These are phyloP conservation scores for Coendou prehensilis DNA, from an alignment of 2,797 vertebrate genomes.

Conservation along the genomic window DNA sequence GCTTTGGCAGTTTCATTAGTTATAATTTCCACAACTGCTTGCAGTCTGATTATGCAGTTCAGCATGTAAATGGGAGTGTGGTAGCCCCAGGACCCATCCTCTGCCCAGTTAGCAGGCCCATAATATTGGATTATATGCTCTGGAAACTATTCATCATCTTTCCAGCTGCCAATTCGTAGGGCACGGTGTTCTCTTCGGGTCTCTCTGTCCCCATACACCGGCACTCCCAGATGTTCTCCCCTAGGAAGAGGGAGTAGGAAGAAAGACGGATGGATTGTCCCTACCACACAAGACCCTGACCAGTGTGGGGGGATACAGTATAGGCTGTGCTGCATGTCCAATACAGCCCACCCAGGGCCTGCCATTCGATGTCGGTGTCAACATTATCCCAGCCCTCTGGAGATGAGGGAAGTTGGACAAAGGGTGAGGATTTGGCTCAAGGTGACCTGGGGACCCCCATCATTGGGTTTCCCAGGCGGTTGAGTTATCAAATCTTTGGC, in stretches of 20 bases:
- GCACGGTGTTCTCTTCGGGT: background rate
- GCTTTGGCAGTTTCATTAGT: background rate
- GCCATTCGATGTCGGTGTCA: background rate
- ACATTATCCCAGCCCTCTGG: background rate
- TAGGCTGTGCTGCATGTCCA: background rate
- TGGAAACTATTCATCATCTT: background rate
- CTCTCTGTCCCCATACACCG: background rate
- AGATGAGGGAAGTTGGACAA: background rate
- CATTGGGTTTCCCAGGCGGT: background rate
- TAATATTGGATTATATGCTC: background rate
- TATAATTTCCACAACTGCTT: background rate
- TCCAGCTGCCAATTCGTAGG: background rate
- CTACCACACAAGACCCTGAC: background rate
- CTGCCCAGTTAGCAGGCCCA: background rate
- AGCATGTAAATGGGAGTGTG: background rate
- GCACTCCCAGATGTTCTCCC: background rate
- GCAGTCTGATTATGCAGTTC: too few species aligned
- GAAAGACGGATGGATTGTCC: background rate
- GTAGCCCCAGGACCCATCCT: background rate
- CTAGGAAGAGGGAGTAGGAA: background rate
- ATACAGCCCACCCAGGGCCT: too few species aligned
- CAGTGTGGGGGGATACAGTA: background rate
- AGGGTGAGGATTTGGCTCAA: background rate
- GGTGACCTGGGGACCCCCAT: background rate
- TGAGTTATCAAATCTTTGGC: background rate